Conservation (phyloP, 35 echinoderm and acorn worm species). For the Acanthaster planci region DNA sequence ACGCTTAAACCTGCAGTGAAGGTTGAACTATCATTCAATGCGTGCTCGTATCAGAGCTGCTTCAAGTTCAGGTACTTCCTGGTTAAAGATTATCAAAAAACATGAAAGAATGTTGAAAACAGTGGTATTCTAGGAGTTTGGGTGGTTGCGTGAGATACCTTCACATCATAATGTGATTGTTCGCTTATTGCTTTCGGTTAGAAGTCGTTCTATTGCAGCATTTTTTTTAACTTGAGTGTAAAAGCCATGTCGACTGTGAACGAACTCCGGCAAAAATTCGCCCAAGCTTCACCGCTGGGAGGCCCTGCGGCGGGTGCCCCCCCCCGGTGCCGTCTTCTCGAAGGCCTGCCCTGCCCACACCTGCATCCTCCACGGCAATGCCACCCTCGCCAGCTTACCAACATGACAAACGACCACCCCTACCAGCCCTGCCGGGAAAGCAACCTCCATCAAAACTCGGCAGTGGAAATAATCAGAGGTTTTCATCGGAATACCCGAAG, state of each 20-base stretch:
- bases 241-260: constrained; percentile 3
- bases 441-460: neutral
- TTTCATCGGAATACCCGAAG: neutral
- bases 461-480: neutral
- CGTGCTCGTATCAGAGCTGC: no score
- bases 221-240: neutral
- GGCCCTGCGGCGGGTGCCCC: neutral
- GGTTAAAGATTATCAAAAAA: no score
- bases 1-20: no score
- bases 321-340: neutral
- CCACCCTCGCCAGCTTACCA: neutral
- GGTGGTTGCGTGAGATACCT: no score
- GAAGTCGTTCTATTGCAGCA: no score
- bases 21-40: no score
- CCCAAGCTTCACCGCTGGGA: neutral
- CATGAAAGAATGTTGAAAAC: no score
- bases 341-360: neutral
- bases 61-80: no score
- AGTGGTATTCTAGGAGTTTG: no score
- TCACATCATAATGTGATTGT: no score
- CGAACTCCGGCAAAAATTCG: neutral
- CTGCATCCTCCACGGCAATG: neutral
- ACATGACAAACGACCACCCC: neutral
- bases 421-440: no score
- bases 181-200: no score